Base-by-base conservation (phyloP, 2,113 vertebrate species). In the Muscicapa adusta region DNA sequence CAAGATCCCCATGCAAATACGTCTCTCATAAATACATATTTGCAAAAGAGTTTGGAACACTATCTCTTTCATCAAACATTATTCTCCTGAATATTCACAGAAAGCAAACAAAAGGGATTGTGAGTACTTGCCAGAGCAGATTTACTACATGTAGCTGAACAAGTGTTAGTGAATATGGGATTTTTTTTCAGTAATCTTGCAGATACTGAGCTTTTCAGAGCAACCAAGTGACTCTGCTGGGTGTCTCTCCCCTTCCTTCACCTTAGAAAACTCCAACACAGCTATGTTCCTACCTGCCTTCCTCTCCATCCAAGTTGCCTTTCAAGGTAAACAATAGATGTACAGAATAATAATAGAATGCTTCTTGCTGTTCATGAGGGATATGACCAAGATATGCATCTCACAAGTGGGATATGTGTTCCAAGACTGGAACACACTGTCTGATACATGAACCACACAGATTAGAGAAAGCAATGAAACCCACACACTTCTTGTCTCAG, bases 1-100 rank as follows among this genome's bases (percentile, higher is more conserved):
- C 43, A 83, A 73, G 63, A 83, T 85, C n/a, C 5, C 8, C 58
- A 48, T 66, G 54, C 20, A 90, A 93, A 93, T 88, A 58, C 26
- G 56, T 88, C 43, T 72, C 53, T 28, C 47, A 62, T 56, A 78
- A 95, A 93, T 77, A 71, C 77, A 87, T 93, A 95, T 96, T 96
- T 95, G 68, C 60, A 84, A 43, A 91, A 77, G 51, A n/a, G 12
- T 94, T 56, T 92, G 38, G 34, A 86, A 95, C 63, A 74, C 67
- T 93, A 67, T 96, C 72, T 92, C 68, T 94, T 96, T 93, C 68
- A 83, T 92, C 85, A 93, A 86, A 95, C 14, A 38, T 90, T 74
- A 74, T 90, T 92, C 95, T 93, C 34, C 54, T 50, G 56, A 71
- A 77, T 86, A 83, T 56, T 92, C 83, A 74, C 34, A 74, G 38